phyloP scores from a whole-genome alignment of 2,113 vertebrate genomes.

The Heterochromis multidens region DNA sequence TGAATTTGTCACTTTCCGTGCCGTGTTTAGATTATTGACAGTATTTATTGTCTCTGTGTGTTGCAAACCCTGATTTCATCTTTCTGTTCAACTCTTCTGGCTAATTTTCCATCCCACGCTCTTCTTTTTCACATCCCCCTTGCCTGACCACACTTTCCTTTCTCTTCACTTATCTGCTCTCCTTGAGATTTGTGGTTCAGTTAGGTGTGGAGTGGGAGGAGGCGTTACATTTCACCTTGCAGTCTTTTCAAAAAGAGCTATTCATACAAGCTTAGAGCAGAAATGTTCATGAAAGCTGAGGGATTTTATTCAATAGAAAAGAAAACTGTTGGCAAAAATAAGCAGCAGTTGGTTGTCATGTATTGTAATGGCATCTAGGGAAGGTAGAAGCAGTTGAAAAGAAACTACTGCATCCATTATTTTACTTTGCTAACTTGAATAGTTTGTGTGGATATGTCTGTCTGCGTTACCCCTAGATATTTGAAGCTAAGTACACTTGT shows the following conservation, averaged over 20 bases:
- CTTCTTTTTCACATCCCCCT: conserved; percentile 35
- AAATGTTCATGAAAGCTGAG: conserved; percentile 31
- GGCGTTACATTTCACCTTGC: conserved; percentile 53
- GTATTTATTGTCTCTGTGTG: not conserved
- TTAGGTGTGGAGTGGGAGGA: conserved; percentile 10
- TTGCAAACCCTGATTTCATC: conserved; percentile 1
- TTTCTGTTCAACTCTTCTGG: not conserved
- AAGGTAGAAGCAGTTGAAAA: conserved; percentile 34
- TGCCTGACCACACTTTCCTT: conserved; percentile 29
- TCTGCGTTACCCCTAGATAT: not conserved
- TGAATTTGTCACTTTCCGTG: not conserved
- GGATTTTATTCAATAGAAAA: conserved; percentile 37
- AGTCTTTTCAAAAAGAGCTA: conserved; percentile 46
- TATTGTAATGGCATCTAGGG: conserved; percentile 27
- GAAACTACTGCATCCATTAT: not conserved
- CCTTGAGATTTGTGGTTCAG: conserved; percentile 33
- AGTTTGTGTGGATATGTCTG: not conserved
- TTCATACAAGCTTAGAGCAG: conserved; percentile 40
- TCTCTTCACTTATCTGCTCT: conserved; percentile 18
- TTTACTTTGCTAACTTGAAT: conserved; percentile 13
- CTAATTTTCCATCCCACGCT: not conserved
- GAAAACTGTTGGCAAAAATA: conserved; percentile 21
- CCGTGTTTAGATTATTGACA: not conserved
- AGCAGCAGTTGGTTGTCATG: conserved; percentile 22
- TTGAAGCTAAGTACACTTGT: conserved; percentile 4